Base-by-base conservation (phyloP, 2,888 invertebrate species). In the Cylloceria caligata region DNA sequence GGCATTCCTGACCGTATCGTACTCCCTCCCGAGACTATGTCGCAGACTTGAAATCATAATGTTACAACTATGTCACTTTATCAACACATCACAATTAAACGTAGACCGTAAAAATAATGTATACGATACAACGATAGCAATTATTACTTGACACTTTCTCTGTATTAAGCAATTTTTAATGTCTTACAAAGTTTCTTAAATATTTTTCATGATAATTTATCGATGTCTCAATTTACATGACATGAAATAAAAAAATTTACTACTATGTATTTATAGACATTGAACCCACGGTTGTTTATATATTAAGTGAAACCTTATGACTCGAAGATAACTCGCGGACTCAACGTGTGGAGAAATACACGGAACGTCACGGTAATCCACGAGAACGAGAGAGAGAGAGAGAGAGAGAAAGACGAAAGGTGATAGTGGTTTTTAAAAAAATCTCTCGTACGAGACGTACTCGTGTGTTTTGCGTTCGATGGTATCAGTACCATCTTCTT, bases 1-100 rank as follows among this genome's bases (percentile, higher is more conserved):
- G 42, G 36, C 81, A 77, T 73, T 81, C 76, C 62, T 57, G 76
- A 67, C 9, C 76, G 76, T 55, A 76, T 65, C 60, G 76, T 60
- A 75, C 76, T 76, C 76, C 49, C 42, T n/a, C 34, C 42, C 47
- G 71, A 71, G 74, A 68, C 55, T 39, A 60, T 75, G 52, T 19
- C 34, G 27, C 21, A 36, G 34, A 47, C 21, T 45, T 21, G 34
- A 75, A 60, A 75, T 75, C 30, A 57, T 27, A 24, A 45, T 68
- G 4, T n/a, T 57, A 45, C 34, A 42, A 42, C n/a, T n/a, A 3
- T 3, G 5, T 16, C 45, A 45, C 24, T n/a, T n/a, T n/a, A n/a
- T 52, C 24, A 13, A n/a, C 24, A 3, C 52, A 52, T 19, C 16
- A 19, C 47, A n/a, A n/a, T n/a, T n/a, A n/a, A n/a, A n/a, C n/a